A percentile compares a stretch with the other conserved stretches of the same genome.
These are phyloP conservation scores for Menura novaehollandiae DNA, from an alignment of 2,113 vertebrate genomes.

Conservation along the genomic window DNA sequence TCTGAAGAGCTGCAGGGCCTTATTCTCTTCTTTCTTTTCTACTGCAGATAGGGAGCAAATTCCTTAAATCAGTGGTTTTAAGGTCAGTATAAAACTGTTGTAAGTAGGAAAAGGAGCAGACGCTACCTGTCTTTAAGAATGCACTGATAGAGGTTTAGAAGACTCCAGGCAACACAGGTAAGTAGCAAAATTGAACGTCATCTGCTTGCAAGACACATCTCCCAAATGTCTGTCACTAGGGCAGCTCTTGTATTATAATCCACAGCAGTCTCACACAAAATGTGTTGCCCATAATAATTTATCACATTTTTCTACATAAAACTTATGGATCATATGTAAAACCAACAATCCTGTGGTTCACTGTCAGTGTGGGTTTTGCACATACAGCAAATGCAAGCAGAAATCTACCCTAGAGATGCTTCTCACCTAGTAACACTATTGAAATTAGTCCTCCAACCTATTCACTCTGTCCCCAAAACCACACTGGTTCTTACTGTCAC, in stretches of 20 bases:
- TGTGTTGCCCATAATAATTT: background rate
- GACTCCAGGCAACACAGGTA: background rate
- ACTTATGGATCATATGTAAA: background rate
- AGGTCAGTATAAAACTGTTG: background rate
- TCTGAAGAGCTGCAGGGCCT: background rate
- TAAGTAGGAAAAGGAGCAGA: background rate
- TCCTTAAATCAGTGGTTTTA: background rate
- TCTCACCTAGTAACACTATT: background rate
- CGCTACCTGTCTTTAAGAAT: background rate
- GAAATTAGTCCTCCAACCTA: background rate
- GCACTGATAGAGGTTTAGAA: background rate
- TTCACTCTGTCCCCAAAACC: background rate
- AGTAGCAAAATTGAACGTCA: background rate
- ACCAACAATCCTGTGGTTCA: background rate
- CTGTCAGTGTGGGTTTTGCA: background rate
- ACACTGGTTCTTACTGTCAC: background rate
- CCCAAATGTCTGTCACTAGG: background rate
- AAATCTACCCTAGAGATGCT: background rate
- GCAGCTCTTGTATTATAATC: background rate
- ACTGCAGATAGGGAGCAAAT: background rate
- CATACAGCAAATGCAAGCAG: background rate
- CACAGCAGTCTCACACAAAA: background rate
- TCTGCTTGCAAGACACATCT: background rate
- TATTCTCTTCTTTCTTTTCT: background rate
- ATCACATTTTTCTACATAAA: background rate